phyloP scores from a whole-genome alignment of 2,888 invertebrate genomes.

The Rugalucina vietnamica region DNA sequence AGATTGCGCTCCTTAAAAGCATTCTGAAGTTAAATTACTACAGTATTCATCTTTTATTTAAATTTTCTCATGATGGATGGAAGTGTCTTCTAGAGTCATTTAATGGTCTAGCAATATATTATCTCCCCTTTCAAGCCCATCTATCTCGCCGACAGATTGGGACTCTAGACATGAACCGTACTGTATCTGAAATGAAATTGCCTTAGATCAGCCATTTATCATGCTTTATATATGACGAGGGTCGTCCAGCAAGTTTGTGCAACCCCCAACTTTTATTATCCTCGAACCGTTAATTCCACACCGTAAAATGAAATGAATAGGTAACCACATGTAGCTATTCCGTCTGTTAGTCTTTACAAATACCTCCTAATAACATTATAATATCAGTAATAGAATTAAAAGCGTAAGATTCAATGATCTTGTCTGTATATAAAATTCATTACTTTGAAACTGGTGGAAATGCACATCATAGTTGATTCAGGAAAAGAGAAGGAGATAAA shows the following conservation, averaged over 20 bases:
- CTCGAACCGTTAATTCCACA: too few species aligned
- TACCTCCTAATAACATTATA: too few species aligned
- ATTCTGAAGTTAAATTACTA: constrained; percentile 37
- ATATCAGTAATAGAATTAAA: too few species aligned
- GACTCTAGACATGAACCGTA: constrained; percentile 6
- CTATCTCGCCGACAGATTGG: constrained; percentile 14
- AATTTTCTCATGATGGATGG: constrained; percentile 57
- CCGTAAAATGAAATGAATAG: too few species aligned
- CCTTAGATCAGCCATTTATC: constrained; percentile 2
- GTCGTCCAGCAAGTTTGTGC: neutral
- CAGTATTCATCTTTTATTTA: constrained; percentile 53
- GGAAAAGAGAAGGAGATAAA: too few species aligned
- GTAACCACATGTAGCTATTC: too few species aligned
- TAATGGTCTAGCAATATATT: constrained; percentile 45
- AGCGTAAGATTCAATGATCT: too few species aligned
- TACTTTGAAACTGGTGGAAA: too few species aligned
- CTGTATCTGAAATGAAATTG: neutral
- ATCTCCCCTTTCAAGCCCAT: constrained; percentile 18
- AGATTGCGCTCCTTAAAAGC: constrained; percentile 11
- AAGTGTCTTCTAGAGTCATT: constrained; percentile 37
- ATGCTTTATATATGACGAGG: neutral
- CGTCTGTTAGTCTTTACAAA: too few species aligned
- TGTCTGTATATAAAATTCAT: too few species aligned
- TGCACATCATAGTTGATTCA: too few species aligned
- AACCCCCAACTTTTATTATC: too few species aligned